phyloP scores from a whole-genome alignment of 1,140 invertebrate genomes.

The Drosophila persimilis region DNA sequence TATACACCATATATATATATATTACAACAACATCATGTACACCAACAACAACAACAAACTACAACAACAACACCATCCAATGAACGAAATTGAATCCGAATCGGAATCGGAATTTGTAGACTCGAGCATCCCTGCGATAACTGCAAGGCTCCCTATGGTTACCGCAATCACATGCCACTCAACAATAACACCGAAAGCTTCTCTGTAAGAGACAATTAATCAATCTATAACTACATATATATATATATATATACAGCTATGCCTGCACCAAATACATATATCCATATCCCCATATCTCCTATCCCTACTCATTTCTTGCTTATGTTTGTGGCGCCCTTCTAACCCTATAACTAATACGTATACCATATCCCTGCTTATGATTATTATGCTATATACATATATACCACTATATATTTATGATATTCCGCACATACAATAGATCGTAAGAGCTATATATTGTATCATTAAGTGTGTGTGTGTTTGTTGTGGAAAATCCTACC shows the following conservation, averaged over 20 bases:
- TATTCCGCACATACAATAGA: not conserved
- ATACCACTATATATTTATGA: conserved; percentile 1
- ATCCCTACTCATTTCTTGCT: conserved; percentile 4
- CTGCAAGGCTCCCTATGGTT: conserved; percentile 86
- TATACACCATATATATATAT: conserved; percentile 20
- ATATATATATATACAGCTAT: not conserved
- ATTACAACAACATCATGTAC: conserved; percentile 57
- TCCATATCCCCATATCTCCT: not conserved
- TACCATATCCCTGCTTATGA: not conserved
- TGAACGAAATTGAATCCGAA: conserved; percentile 13
- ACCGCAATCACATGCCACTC: conserved; percentile 86
- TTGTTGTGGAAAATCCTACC: conserved; percentile 4
- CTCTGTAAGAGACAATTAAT: conserved; percentile 83
- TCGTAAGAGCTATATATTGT: not conserved
- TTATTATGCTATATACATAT: not conserved
- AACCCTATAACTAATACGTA: too few relatives aligned
- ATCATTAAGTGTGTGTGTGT: conserved; percentile 17
- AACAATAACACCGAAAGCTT: conserved; percentile 85
- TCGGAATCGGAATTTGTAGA: conserved; percentile 37
- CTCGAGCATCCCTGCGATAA: conserved; percentile 83
- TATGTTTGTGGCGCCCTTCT: conserved; percentile 1
- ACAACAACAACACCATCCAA: conserved; percentile 22
- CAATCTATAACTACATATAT: conserved; percentile 10
- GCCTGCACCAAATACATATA: conserved; percentile 3
- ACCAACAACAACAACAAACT: conserved; percentile 39